A percentile compares a stretch with the other conserved stretches of the same genome.
Conservation (phyloP, 1,140 invertebrate species). For the Parapsyche elsis region DNA sequence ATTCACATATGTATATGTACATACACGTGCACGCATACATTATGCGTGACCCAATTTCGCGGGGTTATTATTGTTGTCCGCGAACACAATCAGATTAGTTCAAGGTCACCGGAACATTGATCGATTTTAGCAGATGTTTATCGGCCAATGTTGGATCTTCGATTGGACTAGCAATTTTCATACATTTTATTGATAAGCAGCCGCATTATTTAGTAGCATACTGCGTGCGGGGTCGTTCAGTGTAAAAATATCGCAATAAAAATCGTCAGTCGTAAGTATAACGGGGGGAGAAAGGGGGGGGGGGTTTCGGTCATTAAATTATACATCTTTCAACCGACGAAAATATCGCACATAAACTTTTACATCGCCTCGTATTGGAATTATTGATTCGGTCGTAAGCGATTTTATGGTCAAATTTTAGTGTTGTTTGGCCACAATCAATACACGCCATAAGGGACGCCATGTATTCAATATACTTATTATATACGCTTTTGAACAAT, state of each 20-base stretch:
- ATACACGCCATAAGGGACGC: not conserved
- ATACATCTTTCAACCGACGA: conserved; percentile 16
- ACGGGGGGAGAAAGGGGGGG: too few species aligned
- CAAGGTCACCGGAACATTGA: not conserved
- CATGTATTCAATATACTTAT: too few species aligned
- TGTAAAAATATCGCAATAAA: conserved; percentile 9
- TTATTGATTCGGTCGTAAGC: conserved; percentile 17
- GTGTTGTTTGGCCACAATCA: not conserved
- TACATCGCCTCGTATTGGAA: conserved; percentile 6
- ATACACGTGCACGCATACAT: too few species aligned
- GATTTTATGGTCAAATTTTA: conserved; percentile 3
- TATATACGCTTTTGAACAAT: too few species aligned
- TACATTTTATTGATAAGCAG: not conserved
- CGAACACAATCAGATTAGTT: not conserved
- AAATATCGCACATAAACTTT: conserved; percentile 9
- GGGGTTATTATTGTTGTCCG: not conserved
- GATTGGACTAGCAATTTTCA: not conserved
- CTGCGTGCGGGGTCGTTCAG: not conserved
- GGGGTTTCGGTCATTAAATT: not conserved
- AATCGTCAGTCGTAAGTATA: not conserved
- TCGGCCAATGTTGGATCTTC: not conserved
- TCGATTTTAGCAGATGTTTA: not conserved
- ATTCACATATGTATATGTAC: too few species aligned
- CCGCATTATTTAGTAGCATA: not conserved
- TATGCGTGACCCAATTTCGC: not conserved